Evolutionary conservation across 2,113 vertebrate species (phyloP), one percentile per base, ranked within the genome.

Genomic region (Ceuthmochares aereus): DNA sequence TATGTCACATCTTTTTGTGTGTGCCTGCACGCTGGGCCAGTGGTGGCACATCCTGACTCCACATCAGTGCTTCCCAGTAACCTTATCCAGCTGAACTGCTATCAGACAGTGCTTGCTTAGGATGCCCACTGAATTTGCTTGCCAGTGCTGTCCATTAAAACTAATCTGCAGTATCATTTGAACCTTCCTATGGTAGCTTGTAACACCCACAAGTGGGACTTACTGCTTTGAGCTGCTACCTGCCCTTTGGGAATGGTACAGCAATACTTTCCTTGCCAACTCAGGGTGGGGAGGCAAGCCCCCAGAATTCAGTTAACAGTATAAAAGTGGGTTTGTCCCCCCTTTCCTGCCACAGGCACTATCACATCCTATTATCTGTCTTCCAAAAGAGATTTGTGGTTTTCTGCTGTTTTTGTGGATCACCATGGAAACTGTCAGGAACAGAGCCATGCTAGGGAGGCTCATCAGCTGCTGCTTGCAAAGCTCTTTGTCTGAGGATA

Each of bases 341-440:
- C 3, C 17, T 52, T 52, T 16, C 36, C 58, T 85, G 54, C 49
- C 63, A 85, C 30, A 58, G 42, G 17, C 63, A 40, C 21, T 45
- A 76, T n/a, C 62, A 21, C 37, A 15, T 66, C 55, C 42, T 67
- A 43, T 83, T 89, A 73, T 42, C 56, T 74, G 21, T 52, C 68
- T 86, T 95, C 47, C 62, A 59, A 66, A 89, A 54, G 72, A 86
- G 42, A 59, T 69, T 7, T 1, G 6, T 68, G 52, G 43, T 95
- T 72, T 79, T 69, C 19, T 87, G 25, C 43, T 75, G 37, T 2
- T 86, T 87, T 89, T 81, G 45, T 87, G 58, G 49, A 74, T 93
- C 62, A 34, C 74, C 67, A 76, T 87, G 84, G 93, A 95, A 96
- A 95, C 95, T 63, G 72, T 10, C n/a, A 90, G 72, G 63, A 92